These are phyloP conservation scores for Pterois miles DNA, from an alignment of 2,797 vertebrate genomes.

Conservation along the genomic window DNA sequence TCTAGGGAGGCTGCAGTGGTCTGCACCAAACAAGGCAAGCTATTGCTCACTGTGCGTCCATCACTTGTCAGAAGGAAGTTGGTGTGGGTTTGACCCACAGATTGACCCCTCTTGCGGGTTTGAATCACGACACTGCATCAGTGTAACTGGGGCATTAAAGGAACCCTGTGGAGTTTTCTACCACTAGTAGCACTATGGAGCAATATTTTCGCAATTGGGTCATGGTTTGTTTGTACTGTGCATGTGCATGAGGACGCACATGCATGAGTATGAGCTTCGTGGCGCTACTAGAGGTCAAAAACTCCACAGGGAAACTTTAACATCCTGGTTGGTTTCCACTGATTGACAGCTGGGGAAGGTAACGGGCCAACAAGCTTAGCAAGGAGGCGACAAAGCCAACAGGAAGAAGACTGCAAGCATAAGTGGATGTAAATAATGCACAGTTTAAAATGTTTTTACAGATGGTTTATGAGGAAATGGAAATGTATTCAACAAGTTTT, in stretches of 20 bases:
- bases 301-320: neutral
- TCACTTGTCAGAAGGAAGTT: neutral
- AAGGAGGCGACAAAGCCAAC: neutral
- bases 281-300: neutral
- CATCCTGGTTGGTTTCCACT: neutral
- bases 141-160: neutral
- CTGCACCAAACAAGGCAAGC: conserved; percentile 1
- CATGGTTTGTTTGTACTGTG: neutral
- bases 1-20: neutral
- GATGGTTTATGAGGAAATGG: neutral
- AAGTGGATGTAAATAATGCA: neutral
- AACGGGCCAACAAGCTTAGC: neutral
- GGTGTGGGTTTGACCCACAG: neutral
- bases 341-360: neutral
- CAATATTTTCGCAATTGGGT: neutral
- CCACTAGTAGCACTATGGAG: neutral
- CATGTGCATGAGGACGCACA: neutral
- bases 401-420: neutral
- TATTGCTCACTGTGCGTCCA: neutral
- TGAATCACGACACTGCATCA: neutral
- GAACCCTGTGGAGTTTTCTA: neutral
- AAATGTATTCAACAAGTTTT: neutral
- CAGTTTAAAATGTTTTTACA: neutral
- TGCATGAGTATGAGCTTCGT: neutral
- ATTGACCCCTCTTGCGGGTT: neutral